phyloP scores from a whole-genome alignment of 2,888 invertebrate genomes.

The Smittia sp. region DNA sequence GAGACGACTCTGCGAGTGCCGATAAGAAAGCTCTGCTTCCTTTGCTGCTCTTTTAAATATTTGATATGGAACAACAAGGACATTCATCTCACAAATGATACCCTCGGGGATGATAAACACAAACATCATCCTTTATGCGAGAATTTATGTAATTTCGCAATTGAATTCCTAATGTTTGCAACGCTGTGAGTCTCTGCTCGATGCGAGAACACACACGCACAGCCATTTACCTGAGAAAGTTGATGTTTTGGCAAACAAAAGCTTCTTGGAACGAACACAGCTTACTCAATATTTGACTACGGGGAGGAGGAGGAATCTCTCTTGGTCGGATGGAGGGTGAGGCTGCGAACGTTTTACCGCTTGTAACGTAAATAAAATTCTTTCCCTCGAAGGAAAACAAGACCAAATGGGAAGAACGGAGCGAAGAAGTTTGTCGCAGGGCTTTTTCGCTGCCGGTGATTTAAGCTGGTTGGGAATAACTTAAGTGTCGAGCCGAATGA shows the following conservation, averaged over 20 bases:
- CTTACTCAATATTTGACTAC: too few relatives aligned
- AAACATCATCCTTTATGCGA: slow-evolving; percentile 19
- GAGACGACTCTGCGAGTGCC: too few relatives aligned
- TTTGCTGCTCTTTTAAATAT: slow-evolving; percentile 15
- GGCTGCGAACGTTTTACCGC: not conserved
- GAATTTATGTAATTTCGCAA: slow-evolving; percentile 31
- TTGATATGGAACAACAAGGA: not conserved
- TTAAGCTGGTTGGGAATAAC: too few relatives aligned
- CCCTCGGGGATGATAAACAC: slow-evolving; percentile 11
- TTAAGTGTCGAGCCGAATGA: too few relatives aligned
- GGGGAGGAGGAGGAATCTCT: too few relatives aligned
- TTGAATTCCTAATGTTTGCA: slow-evolving; percentile 35
- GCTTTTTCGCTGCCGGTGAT: too few relatives aligned
- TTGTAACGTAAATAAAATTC: not conserved
- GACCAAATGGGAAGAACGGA: too few relatives aligned
- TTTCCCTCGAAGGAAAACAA: not conserved
- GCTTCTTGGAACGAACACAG: too few relatives aligned
- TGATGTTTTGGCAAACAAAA: too few relatives aligned
- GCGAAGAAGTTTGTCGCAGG: too few relatives aligned
- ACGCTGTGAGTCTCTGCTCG: not conserved
- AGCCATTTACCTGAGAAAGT: not conserved
- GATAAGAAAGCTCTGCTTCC: too few relatives aligned
- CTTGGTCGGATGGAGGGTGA: too few relatives aligned
- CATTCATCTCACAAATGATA: slow-evolving; percentile 30
- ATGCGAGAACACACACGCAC: not conserved